Conservation (phyloP, 2,888 invertebrate species). For the Apodemia mormo region DNA sequence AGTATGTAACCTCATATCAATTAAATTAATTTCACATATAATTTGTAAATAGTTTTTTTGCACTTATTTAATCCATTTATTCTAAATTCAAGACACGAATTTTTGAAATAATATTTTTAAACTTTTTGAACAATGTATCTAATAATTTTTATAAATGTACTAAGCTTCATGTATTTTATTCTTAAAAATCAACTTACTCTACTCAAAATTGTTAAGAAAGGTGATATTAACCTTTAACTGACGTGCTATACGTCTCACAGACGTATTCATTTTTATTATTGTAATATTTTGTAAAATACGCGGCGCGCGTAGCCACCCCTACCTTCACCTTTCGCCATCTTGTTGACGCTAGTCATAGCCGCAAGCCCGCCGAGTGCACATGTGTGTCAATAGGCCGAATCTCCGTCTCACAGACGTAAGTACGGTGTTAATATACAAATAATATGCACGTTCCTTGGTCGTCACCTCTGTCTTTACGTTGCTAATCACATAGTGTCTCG, state of each 20-base stretch:
- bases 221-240: not conserved
- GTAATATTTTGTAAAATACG: too few species aligned
- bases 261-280: not conserved
- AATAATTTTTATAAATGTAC: too few species aligned
- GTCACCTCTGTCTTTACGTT: not conserved
- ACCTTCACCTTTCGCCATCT: not conserved
- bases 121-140: too few species aligned
- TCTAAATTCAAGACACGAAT: too few species aligned
- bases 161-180: too few species aligned
- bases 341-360: not conserved
- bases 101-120: too few species aligned
- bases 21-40: too few species aligned
- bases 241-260: slow-evolving; percentile 3
- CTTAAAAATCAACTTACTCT: too few species aligned
- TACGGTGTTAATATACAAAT: not conserved
- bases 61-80: too few species aligned
- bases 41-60: too few species aligned
- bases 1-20: too few species aligned
- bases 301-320: not conserved
- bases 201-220: not conserved
- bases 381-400: not conserved
- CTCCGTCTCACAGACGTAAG: slow-evolving; percentile 3
- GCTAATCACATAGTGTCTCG: not conserved
- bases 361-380: not conserved
- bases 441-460: too few species aligned